Evolutionary conservation across 1,140 invertebrate species (phyloP), one percentile per base, ranked within the genome.

Genomic region (Diorhabda sublineata): DNA sequence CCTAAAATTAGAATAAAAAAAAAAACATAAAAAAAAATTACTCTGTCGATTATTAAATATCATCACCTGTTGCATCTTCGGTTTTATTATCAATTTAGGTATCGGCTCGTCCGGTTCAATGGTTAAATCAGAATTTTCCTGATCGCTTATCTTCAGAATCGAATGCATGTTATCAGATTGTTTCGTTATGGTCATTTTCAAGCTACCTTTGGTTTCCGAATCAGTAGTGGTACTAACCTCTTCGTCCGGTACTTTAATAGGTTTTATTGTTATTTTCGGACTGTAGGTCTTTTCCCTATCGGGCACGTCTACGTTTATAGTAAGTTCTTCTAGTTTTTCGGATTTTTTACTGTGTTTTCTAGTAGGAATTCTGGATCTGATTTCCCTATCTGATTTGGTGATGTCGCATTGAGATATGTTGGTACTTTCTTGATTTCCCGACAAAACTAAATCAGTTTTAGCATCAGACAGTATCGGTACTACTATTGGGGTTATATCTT

Each of bases 121-220:
- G 43, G 71, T 68, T 59, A 74, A 73, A 4, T 79, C 74, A 3
- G 76, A 74, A 69, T 78, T 74, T 7, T 79, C 74, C 0, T 76
- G 74, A 68, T 78, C 74, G 64, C 71, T 79, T 11, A 79, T 76
- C 64, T 80, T 81, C 47, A 81, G 67, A 60, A 81, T 79, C 2
- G 79, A 80, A 74, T 78, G 75, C 64, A 71, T 71, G 41, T 77
- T 80, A 67, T 78, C 77, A n/a, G 76, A 75, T 69, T 77, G 77
- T 73, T 80, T 80, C 7, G 77, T 78, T 44, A 80, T 80, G 2
- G 79, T 80, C 47, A 80, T 77, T 72, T 80, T 80, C 44, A 81
- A 64, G n/a, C 74, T 74, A 8, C 74, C 75, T 67, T 77, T 76
- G 59, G 58, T 4, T 67, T 65, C 71, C 42, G 68, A 59, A 44